Percentiles rank a stretch among this genome's conserved stretches.
phyloP scores from a whole-genome alignment of 2,888 invertebrate genomes.

The Perizoma affinitatum region DNA sequence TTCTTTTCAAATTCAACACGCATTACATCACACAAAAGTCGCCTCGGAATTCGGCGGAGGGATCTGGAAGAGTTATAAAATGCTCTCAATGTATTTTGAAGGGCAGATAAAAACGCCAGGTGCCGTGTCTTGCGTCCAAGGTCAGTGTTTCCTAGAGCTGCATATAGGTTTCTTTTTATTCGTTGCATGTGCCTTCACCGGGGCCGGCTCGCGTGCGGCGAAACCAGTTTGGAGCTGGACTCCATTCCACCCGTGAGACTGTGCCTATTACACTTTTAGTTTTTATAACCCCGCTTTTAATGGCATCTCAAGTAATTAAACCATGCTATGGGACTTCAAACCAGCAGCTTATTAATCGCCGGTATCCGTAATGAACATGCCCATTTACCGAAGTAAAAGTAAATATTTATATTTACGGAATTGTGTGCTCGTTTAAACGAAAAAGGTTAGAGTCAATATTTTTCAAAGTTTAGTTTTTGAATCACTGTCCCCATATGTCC shows the following conservation, averaged over 20 bases:
- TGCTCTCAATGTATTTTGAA: constrained; percentile 75
- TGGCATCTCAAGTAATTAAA: constrained; percentile 55
- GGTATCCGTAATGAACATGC: constrained; percentile 29
- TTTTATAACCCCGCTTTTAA: constrained; percentile 61
- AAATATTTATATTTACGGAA: constrained; percentile 20
- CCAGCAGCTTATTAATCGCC: constrained; percentile 34
- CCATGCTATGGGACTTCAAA: constrained; percentile 43
- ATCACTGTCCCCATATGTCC: constrained; percentile 25
- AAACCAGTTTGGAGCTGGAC: constrained; percentile 78
- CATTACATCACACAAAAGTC: constrained; percentile 56
- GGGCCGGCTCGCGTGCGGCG: constrained; percentile 77
- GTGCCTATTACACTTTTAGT: constrained; percentile 65
- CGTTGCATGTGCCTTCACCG: constrained; percentile 76
- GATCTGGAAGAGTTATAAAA: constrained; percentile 66
- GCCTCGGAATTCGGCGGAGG: constrained; percentile 36
- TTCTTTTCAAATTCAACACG: constrained; percentile 46
- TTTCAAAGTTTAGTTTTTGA: constrained; percentile 6
- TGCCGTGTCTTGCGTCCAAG: constrained; percentile 80
- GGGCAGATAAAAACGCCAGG: constrained; percentile 82
- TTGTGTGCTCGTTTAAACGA: constrained; percentile 5
- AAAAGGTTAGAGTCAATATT: constrained; percentile 8
- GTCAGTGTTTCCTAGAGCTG: constrained; percentile 83
- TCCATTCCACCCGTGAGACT: constrained; percentile 70
- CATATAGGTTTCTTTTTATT: constrained; percentile 82
- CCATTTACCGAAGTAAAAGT: constrained; percentile 18